Percentiles rank a stretch among this genome's conserved stretches.
phyloP scores from a whole-genome alignment of 2,888 invertebrate species.

The Ectemnius cavifrons region DNA sequence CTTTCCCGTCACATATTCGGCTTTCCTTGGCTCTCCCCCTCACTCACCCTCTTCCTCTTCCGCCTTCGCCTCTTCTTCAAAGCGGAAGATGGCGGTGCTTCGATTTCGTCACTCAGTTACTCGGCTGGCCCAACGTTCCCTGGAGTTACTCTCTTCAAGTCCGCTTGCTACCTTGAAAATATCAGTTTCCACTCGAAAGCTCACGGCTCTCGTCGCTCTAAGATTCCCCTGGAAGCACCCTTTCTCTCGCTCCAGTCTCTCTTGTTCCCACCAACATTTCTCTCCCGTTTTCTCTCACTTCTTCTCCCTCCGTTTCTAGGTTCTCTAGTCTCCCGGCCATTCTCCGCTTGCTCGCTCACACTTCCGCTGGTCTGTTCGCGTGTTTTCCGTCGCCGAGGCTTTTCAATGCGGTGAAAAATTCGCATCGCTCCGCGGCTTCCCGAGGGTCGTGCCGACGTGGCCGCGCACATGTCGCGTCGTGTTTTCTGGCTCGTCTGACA shows the following conservation, averaged over 20 bases:
- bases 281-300: neutral
- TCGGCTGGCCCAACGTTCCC: slow-evolving; percentile 35
- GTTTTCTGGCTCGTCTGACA: slow-evolving; percentile 49
- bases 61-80: slow-evolving; percentile 9
- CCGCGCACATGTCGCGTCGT: slow-evolving; percentile 36
- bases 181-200: slow-evolving; percentile 53
- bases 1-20: neutral
- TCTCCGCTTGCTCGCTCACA: neutral
- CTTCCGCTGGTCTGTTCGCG: neutral
- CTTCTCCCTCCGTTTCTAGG: neutral
- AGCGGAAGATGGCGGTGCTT: slow-evolving; percentile 23
- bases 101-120: slow-evolving; percentile 50
- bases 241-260: slow-evolving; percentile 8
- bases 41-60: slow-evolving; percentile 4
- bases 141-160: slow-evolving; percentile 37
- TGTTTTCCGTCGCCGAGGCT: slow-evolving; percentile 6
- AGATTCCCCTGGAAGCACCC: slow-evolving; percentile 11
- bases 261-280: neutral
- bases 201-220: slow-evolving; percentile 37
- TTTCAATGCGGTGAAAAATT: slow-evolving; percentile 52
- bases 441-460: slow-evolving; percentile 25
- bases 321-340: neutral
- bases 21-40: neutral
- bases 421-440: slow-evolving; percentile 29
- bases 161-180: slow-evolving; percentile 41